Evolutionary conservation across 2,888 invertebrate species (phyloP).

Genomic region (Pediacus dermestoides): DNA sequence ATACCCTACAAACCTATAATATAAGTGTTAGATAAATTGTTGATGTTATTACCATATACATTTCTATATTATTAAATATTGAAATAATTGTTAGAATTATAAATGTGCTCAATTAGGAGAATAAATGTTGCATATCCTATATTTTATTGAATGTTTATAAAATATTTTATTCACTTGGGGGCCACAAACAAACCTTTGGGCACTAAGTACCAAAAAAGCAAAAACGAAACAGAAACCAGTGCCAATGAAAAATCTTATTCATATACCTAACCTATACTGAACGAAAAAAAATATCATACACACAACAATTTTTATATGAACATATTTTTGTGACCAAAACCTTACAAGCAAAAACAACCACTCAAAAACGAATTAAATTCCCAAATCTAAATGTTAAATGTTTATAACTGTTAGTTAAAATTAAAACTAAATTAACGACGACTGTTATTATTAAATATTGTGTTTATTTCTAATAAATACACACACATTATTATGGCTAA

Average conservation of each 20-base stretch:
- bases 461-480: no score
- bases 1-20: conserved; percentile 15
- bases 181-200: conserved; percentile 23
- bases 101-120: conserved; percentile 38
- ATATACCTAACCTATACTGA: no score
- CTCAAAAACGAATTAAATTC: no score
- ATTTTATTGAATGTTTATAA: conserved; percentile 32
- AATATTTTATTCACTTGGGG: conserved; percentile 24
- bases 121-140: conserved; percentile 35
- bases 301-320: no score
- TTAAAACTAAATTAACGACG: conserved; percentile 11
- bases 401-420: conserved; percentile 11
- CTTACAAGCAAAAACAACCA: no score
- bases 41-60: conserved; percentile 29
- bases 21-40: conserved; percentile 35
- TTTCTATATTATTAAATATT: conserved; percentile 12
- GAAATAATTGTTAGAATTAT: conserved; percentile 30
- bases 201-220: conserved; percentile 8
- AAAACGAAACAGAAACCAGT: neutral
- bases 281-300: no score
- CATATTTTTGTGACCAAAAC: no score
- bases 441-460: no score
- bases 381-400: no score
- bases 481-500: conserved; percentile 35
- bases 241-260: no score